Conservation (phyloP, 2,113 vertebrate genomes). For the Acrocephalus kingi region DNA sequence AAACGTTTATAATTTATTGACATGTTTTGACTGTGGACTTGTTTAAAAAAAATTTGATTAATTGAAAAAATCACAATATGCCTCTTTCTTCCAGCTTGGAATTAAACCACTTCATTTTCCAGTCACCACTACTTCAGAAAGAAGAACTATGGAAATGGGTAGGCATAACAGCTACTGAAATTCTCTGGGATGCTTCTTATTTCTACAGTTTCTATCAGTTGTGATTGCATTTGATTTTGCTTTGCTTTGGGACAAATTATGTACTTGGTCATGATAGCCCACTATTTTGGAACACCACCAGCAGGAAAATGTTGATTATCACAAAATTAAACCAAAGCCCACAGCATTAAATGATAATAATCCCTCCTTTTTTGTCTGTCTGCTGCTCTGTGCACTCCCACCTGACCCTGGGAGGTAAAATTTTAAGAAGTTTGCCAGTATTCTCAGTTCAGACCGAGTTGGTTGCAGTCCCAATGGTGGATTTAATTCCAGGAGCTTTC, state of each 20-base stretch:
- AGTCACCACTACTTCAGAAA: neutral
- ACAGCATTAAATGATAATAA: neutral
- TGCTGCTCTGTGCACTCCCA: neutral
- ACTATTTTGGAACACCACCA: rapidly evolving
- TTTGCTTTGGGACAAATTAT: neutral
- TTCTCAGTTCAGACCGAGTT: neutral
- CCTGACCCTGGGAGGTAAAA: neutral
- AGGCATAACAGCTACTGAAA: neutral
- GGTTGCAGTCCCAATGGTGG: rapidly evolving
- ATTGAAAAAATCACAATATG: neutral
- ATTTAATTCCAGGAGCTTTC: neutral
- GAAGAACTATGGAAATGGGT: neutral
- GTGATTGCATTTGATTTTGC: neutral
- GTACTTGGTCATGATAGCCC: neutral
- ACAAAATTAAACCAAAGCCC: neutral
- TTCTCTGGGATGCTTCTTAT: neutral
- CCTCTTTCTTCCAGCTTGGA: neutral
- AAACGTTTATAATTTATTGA: neutral
- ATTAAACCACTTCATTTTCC: neutral
- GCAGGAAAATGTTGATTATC: neutral
- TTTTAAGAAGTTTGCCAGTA: neutral
- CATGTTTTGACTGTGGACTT: neutral
- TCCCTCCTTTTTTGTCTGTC: neutral
- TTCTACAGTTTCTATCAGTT: neutral
- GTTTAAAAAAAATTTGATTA: neutral